phyloP scores from a whole-genome alignment of 2,113 vertebrate genomes.

The Lycocorax pyrrhopterus region DNA sequence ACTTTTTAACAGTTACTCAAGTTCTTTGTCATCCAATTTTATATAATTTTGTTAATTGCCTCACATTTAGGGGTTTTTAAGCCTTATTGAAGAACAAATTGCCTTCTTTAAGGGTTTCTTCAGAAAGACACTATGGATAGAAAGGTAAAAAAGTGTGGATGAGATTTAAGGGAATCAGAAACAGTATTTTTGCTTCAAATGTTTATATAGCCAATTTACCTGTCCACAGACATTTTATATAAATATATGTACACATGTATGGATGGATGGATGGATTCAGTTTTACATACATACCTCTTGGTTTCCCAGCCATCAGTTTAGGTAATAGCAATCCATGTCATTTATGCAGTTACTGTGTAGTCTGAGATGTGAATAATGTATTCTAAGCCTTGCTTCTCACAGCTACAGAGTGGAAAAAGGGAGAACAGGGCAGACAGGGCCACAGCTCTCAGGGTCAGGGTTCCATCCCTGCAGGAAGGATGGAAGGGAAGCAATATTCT shows the following conservation, averaged over 20 bases:
- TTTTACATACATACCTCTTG: not conserved
- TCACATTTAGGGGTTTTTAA: not conserved
- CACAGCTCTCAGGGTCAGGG: not conserved
- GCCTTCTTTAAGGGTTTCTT: not conserved
- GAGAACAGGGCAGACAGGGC: not conserved
- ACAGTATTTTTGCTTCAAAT: not conserved
- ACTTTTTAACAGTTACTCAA: not conserved
- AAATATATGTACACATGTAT: accelerated
- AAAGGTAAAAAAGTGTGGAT: not conserved
- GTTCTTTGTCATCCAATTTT: not conserved
- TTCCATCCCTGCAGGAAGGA: not conserved
- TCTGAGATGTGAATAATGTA: not conserved
- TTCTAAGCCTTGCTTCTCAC: not conserved
- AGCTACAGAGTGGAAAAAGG: not conserved
- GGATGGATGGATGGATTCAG: not conserved
- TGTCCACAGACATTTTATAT: not conserved
- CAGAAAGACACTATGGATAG: not conserved
- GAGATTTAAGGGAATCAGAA: not conserved
- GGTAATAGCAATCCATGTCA: not conserved
- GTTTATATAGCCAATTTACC: not conserved
- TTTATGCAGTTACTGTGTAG: not conserved
- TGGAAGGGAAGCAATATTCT: not conserved
- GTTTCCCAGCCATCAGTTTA: not conserved
- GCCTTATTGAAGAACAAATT: not conserved
- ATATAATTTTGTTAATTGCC: not conserved